Evolutionary conservation across 2,888 invertebrate genomes (phyloP), one percentile per base, ranked within the genome.

Genomic region (Cerastis rubricosa): DNA sequence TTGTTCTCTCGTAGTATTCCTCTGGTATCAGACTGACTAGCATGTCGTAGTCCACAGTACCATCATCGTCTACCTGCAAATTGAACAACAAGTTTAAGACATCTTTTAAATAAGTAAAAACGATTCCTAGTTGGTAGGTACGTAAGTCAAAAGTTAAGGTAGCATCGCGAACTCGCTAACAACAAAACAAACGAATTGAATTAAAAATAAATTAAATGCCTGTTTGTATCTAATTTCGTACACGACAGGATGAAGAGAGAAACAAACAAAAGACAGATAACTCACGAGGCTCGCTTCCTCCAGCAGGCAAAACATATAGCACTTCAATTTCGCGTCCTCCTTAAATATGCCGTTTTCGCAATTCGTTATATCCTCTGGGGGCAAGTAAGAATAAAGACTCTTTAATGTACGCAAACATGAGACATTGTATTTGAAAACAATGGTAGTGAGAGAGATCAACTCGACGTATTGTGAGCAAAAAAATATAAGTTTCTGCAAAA

Each of bases 281-380:
- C 97, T 96, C 92, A 97, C 96, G 87, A 97, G 94, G 87, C 94
- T 96, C 89, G 96, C 95, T 93, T 96, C 97, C 89, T 96, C 97
- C 92, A 97, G 82, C 84, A 97, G 91, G 92, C 97, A 97, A 94
- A 94, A 96, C 97, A 97, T 97, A 93, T 97, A 97, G 94, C 97
- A 96, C 94, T 96, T 96, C 94, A 97, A 94, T 94, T 96, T 96
- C 88, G 91, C 87, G 91, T 97, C 96, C 91, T 97, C 96, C 93
- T 97, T 96, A 95, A 97, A 97, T 95, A 96, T 96, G 93, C 97
- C 97, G 90, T 95, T 95, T 95, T 96, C 96, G 92, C 97, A 97
- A 95, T 97, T 96, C 92, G 91, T 89, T 93, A 97, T 96, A 93
- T 97, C 97, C 94, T 94, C 97, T 97, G 96, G 94, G 95, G 94